phyloP scores from a whole-genome alignment of 1,140 invertebrate genomes.

The Chrysopa pallens region DNA sequence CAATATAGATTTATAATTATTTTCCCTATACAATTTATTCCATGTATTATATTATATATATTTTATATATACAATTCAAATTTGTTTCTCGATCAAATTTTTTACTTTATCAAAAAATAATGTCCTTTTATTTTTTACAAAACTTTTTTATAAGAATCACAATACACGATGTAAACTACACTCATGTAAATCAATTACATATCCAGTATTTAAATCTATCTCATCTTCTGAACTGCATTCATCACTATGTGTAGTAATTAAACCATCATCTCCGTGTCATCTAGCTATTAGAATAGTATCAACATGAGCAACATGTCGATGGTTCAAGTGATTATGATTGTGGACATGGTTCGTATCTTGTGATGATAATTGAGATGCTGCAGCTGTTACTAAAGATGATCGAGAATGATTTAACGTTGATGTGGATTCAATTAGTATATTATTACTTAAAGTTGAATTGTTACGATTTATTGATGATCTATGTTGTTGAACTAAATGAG shows the following conservation, averaged over 20 bases:
- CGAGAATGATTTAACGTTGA: not conserved
- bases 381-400: not conserved
- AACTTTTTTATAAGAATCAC: too few species aligned
- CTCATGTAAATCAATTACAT: not conserved
- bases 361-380: too few species aligned
- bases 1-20: too few species aligned
- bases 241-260: not conserved
- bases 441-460: not conserved
- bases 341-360: too few species aligned
- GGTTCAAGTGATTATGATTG: too few species aligned
- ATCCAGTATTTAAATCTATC: not conserved
- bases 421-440: not conserved
- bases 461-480: not conserved
- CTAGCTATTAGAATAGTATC: not conserved
- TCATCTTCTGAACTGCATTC: not conserved
- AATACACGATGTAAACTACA: not conserved
- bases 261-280: not conserved
- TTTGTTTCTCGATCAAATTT: too few species aligned
- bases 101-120: too few species aligned
- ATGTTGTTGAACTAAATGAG: too few species aligned
- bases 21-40: too few species aligned
- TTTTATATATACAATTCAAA: too few species aligned
- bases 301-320: not conserved
- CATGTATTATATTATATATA: too few species aligned
- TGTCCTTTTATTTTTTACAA: too few species aligned